Evolutionary conservation across 2,797 vertebrate genomes (phyloP).

Genomic region (Myotis myotis): DNA sequence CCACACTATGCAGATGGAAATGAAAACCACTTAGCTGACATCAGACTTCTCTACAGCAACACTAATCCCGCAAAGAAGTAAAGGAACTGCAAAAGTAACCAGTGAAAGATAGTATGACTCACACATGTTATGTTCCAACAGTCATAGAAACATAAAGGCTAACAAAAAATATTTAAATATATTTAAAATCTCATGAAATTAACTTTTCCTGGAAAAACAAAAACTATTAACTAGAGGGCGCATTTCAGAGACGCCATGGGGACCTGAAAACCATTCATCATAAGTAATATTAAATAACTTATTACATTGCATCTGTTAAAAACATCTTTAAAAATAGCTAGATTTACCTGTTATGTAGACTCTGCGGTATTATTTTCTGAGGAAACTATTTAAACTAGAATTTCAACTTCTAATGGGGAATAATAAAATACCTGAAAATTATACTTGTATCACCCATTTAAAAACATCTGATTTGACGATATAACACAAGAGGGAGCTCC

Average conservation of each 20-base stretch:
- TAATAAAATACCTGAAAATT: neutral
- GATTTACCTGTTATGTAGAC: neutral
- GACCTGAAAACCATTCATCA: neutral
- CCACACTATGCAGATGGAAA: neutral
- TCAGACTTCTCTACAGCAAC: neutral
- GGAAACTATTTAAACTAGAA: neutral
- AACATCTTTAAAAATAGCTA: neutral
- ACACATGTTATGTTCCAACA: neutral
- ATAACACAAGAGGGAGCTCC: constrained; percentile 63
- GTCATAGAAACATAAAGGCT: neutral
- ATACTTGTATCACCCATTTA: neutral
- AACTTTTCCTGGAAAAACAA: neutral
- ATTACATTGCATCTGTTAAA: neutral
- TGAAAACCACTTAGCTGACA: neutral
- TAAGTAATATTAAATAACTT: constrained; percentile 8
- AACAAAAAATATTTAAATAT: neutral
- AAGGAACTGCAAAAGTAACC: neutral
- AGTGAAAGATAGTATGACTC: neutral
- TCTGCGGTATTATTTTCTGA: neutral
- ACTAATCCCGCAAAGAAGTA: neutral
- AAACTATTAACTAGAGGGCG: neutral
- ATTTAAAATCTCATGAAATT: neutral
- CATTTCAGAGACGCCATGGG: neutral
- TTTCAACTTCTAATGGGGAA: neutral
- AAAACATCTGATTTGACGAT: constrained; percentile 1